These are phyloP conservation scores for Drosophila rhopaloa DNA, from an alignment of 1,140 invertebrate species.

Conservation along the genomic window DNA sequence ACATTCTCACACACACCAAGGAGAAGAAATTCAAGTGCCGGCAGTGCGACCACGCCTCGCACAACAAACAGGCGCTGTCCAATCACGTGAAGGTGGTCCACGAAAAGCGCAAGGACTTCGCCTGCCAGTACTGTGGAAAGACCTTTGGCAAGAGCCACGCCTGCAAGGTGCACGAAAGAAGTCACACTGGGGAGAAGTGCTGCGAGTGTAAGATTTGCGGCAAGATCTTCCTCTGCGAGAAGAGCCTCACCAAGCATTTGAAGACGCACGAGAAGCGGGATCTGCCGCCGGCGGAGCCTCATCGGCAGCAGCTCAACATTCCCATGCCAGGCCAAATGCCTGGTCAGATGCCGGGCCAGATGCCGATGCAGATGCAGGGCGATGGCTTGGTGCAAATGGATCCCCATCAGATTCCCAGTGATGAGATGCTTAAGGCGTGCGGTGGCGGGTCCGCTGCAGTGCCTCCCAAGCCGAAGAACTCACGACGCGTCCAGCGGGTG, in stretches of 20 bases:
- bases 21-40: constrained; percentile 82
- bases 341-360: constrained; percentile 32
- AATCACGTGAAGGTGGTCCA: constrained; percentile 81
- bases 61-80: constrained; percentile 73
- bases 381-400: constrained; percentile 36
- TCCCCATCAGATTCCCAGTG: constrained; percentile 46
- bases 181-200: constrained; percentile 85
- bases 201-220: constrained; percentile 82
- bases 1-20: constrained; percentile 80
- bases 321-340: constrained; percentile 40
- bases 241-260: constrained; percentile 78
- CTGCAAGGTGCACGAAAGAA: constrained; percentile 80
- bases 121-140: constrained; percentile 81
- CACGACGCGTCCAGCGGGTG: constrained; percentile 73
- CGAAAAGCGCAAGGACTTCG: constrained; percentile 80
- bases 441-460: constrained; percentile 61
- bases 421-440: constrained; percentile 73
- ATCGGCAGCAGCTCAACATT: constrained; percentile 70
- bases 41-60: constrained; percentile 77
- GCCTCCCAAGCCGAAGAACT: constrained; percentile 65
- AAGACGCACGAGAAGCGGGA: constrained; percentile 82
- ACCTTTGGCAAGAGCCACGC: constrained; percentile 81
- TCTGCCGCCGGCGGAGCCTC: constrained; percentile 62
- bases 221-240: constrained; percentile 79
- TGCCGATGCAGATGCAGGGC: constrained; percentile 43